A percentile compares a stretch with the other conserved stretches of the same genome.
phyloP scores from a whole-genome alignment of 2,888 invertebrate species.

The Pteria penguin region DNA sequence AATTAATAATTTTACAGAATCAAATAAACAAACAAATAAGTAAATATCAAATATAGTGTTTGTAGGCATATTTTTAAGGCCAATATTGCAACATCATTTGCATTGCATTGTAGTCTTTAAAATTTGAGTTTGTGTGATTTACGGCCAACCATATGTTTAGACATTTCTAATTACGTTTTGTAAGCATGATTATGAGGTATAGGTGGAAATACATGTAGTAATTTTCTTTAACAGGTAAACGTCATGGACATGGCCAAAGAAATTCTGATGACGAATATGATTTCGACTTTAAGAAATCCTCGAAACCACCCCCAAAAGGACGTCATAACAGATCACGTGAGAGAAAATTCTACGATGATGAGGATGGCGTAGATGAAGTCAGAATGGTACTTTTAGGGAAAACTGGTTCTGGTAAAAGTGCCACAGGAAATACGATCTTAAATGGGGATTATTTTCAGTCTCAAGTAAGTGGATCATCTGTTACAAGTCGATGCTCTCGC shows the following conservation, averaged over 20 bases:
- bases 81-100: too few species aligned
- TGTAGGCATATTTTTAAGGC: too few species aligned
- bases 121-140: too few species aligned
- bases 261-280: neutral
- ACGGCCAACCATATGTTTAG: too few species aligned
- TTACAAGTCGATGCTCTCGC: constrained; percentile 35
- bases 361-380: constrained; percentile 15
- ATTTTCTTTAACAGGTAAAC: too few species aligned
- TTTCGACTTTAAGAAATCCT: neutral
- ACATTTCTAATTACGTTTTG: too few species aligned
- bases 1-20: too few species aligned
- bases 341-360: neutral
- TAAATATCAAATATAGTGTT: too few species aligned
- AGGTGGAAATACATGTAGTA: too few species aligned
- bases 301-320: neutral
- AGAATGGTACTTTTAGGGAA: constrained; percentile 46
- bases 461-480: constrained; percentile 27
- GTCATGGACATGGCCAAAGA: neutral
- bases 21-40: too few species aligned
- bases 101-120: too few species aligned
- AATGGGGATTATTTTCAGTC: constrained; percentile 34
- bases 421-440: constrained; percentile 48
- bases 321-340: neutral
- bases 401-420: constrained; percentile 51
- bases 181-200: too few species aligned